Evolutionary conservation across 2,888 invertebrate genomes (phyloP).

Genomic region (Nomada lathburiana): DNA sequence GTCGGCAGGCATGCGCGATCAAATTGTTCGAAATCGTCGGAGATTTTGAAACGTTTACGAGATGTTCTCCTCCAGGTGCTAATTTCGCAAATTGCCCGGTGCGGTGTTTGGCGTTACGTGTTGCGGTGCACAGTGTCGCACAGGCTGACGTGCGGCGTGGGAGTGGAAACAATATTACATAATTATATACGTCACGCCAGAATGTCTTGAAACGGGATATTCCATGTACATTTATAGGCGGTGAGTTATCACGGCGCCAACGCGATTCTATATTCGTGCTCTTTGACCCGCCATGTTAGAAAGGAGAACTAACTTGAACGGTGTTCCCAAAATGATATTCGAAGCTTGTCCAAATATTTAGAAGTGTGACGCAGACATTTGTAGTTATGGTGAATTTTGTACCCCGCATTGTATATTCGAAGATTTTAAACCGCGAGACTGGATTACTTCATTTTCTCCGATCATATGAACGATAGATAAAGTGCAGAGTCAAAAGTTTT

Average conservation of each 20-base stretch:
- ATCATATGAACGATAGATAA: too few relatives aligned
- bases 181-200: constrained; percentile 36
- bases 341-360: too few relatives aligned
- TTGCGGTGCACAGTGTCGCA: background rate
- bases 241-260: constrained; percentile 41
- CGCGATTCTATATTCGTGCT: constrained; percentile 42
- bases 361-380: too few relatives aligned
- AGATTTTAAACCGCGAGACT: too few relatives aligned
- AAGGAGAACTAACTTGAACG: background rate
- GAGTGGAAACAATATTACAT: constrained; percentile 44
- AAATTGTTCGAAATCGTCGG: background rate
- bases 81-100: constrained; percentile 17
- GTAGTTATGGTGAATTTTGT: too few relatives aligned
- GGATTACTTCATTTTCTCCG: too few relatives aligned
- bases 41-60: background rate
- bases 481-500: too few relatives aligned
- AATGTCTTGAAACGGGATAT: constrained; percentile 49
- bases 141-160: constrained; percentile 15
- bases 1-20: background rate
- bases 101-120: background rate
- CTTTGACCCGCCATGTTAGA: constrained; percentile 9
- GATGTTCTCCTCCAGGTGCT: background rate
- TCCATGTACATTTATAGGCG: constrained; percentile 34
- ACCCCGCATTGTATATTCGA: too few relatives aligned
- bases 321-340: background rate